Conservation (phyloP, 2,797 vertebrate genomes). For the Melanotaenia boesemani region DNA sequence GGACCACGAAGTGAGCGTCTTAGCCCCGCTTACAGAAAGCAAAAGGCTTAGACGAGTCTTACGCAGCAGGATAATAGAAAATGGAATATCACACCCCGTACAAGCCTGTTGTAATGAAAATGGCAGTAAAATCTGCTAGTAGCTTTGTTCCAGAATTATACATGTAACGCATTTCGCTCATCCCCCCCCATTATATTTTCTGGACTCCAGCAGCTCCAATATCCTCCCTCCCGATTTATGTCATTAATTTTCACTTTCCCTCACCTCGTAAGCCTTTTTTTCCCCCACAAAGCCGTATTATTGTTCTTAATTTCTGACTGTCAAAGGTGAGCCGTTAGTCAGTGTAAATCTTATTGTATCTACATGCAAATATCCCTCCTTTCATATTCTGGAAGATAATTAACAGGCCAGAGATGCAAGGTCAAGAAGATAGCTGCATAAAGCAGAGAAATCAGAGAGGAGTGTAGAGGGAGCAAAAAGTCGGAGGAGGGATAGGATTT, state of each 20-base stretch:
- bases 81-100: conserved; percentile 51
- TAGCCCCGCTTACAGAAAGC: conserved; percentile 66
- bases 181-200: conserved; percentile 15
- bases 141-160: conserved; percentile 44
- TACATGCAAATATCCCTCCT: conserved; percentile 24
- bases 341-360: not conserved
- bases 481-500: conserved; percentile 3
- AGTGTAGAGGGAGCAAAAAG: conserved; percentile 8
- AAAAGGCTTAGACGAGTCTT: conserved; percentile 61
- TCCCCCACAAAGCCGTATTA: not conserved
- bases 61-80: conserved; percentile 63
- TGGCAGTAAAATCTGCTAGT: conserved; percentile 23
- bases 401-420: conserved; percentile 41
- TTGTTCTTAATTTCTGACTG: not conserved
- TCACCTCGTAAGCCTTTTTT: not conserved
- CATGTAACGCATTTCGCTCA: not conserved
- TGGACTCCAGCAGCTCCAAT: conserved; percentile 14
- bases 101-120: conserved; percentile 48
- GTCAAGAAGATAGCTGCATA: conserved; percentile 42
- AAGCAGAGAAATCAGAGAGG: conserved; percentile 15
- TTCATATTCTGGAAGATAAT: conserved; percentile 27
- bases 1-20: conserved; percentile 54
- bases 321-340: not conserved
- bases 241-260: conserved; percentile 7
- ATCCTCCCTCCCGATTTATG: conserved; percentile 22